Conservation (phyloP, 2,888 invertebrate genomes). For the Teinopalpus imperialis region DNA sequence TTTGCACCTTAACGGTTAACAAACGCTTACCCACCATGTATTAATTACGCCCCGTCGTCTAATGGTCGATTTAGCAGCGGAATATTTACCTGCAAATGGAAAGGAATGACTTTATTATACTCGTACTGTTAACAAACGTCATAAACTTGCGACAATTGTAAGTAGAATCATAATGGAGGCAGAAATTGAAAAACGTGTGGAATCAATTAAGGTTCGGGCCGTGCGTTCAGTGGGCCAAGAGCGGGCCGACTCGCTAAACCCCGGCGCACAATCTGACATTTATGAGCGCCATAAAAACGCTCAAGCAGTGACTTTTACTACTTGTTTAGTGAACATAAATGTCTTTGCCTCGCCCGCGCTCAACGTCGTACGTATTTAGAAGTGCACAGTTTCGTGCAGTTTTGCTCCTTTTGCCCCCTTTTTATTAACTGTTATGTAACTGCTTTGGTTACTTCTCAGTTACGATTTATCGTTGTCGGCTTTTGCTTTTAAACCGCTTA, state of each 20-base stretch:
- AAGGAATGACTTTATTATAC: constrained; percentile 50
- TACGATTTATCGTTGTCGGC: constrained; percentile 71
- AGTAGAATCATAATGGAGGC: constrained; percentile 44
- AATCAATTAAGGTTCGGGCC: constrained; percentile 63
- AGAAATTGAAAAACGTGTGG: constrained; percentile 51
- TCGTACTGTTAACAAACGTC: constrained; percentile 41
- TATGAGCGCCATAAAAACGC: constrained; percentile 83
- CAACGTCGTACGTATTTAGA: constrained; percentile 80
- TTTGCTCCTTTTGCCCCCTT: constrained; percentile 72
- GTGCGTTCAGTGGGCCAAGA: constrained; percentile 27
- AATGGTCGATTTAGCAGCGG: constrained; percentile 47
- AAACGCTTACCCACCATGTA: constrained; percentile 56
- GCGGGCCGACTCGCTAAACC: constrained; percentile 60
- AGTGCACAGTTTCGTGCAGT: constrained; percentile 78
- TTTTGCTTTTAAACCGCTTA: constrained; percentile 49
- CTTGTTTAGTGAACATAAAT: constrained; percentile 84
- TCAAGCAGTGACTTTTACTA: constrained; percentile 83
- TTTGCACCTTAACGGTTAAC: constrained; percentile 28
- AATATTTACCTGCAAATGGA: constrained; percentile 66
- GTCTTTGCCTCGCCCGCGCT: constrained; percentile 80
- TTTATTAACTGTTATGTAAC: constrained; percentile 81
- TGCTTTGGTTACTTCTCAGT: constrained; percentile 79
- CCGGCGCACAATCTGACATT: constrained; percentile 81
- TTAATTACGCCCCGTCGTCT: constrained; percentile 48
- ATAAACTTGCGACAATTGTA: constrained; percentile 43